Evolutionary conservation across 2,113 vertebrate species (phyloP).

Genomic region (Barbus barbus): DNA sequence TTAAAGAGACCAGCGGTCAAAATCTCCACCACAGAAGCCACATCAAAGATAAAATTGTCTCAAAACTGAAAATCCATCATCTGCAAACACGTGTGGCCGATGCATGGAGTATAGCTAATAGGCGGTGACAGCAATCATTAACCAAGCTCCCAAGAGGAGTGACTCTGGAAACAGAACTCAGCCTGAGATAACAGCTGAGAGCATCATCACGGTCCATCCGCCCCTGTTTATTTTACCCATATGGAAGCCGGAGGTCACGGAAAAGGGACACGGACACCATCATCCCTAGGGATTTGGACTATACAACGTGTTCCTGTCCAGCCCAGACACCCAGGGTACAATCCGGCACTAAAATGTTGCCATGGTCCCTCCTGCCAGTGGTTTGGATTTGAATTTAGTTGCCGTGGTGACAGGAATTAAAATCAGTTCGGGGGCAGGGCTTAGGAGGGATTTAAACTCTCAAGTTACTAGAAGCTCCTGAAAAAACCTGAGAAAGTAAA

Average conservation of each 20-base stretch:
- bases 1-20: conserved; percentile 23
- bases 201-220: not conserved
- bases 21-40: conserved; percentile 16
- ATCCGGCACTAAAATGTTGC: conserved; percentile 57
- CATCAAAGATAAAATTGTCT: conserved; percentile 12
- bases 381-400: conserved; percentile 62
- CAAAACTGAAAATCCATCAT: not conserved
- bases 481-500: not conserved
- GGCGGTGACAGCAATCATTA: conserved; percentile 63
- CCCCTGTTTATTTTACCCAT: conserved; percentile 1
- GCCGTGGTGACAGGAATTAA: conserved; percentile 53
- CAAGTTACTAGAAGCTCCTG: not conserved
- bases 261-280: conserved; percentile 26
- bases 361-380: conserved; percentile 39
- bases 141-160: conserved; percentile 48
- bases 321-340: conserved; percentile 30
- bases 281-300: conserved; percentile 9
- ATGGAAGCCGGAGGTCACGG: conserved; percentile 4
- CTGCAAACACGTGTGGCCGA: not conserved
- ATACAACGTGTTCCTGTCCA: not conserved
- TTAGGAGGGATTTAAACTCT: conserved; percentile 28
- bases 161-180: conserved; percentile 44
- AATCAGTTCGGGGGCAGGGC: conserved; percentile 43
- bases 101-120: conserved; percentile 18
- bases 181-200: conserved; percentile 42